Conservation (phyloP, 2,113 vertebrate genomes). For the Pseudorectes ferrugineus region DNA sequence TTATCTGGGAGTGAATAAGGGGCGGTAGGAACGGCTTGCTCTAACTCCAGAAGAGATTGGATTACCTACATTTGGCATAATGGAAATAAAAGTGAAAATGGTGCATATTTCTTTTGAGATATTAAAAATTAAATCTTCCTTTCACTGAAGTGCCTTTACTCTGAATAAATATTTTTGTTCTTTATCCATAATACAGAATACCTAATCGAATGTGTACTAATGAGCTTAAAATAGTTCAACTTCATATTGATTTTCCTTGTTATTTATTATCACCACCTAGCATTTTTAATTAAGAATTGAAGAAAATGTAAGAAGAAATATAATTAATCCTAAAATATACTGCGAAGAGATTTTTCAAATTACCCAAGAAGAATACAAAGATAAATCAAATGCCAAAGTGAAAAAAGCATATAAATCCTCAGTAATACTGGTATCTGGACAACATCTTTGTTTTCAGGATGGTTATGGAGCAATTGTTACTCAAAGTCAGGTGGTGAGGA, state of each 20-base stretch:
- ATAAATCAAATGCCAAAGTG: background rate
- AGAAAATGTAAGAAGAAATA: background rate
- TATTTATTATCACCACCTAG: background rate
- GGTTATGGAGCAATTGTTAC: background rate
- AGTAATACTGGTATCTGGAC: background rate
- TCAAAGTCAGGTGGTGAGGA: background rate
- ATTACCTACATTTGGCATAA: background rate
- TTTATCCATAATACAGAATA: background rate
- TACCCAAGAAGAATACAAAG: background rate
- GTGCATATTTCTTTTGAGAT: background rate
- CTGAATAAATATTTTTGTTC: conserved; percentile 2
- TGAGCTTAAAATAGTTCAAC: background rate
- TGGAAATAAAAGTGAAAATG: background rate
- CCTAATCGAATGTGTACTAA: background rate
- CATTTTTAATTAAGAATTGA: conserved; percentile 12
- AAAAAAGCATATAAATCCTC: background rate
- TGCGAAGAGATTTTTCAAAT: background rate
- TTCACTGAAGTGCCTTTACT: background rate
- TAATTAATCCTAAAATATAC: background rate
- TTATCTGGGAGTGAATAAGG: background rate
- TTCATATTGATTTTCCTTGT: background rate
- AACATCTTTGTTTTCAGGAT: background rate
- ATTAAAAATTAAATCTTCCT: background rate
- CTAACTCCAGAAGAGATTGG: background rate
- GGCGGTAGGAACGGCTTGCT: background rate